Base-by-base conservation (phyloP, 2,113 vertebrate species). In the Podiceps cristatus region DNA sequence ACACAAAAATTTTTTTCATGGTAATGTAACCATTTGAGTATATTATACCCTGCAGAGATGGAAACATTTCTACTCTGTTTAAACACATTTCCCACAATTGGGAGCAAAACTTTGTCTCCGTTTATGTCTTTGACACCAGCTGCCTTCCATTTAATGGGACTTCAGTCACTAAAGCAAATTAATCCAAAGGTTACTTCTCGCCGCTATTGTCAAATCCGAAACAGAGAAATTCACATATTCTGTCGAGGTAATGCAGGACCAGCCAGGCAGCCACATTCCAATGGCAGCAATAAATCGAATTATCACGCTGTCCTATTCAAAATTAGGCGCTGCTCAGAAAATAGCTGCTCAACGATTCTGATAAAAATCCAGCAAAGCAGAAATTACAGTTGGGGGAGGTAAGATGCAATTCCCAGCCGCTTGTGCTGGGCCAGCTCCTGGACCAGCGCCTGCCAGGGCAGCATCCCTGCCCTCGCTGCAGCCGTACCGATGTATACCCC, bases 91-190 rank as follows among this genome's bases (percentile, higher is more conserved):
- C 87, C 95, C 86, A 84, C 95, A 96, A 98, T 92, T 94, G 96
- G 93, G 97, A 97, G 90, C 83, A 97, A 96, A 94, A 95, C 96
- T 97, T 97, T 97, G 97, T 97, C 95, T 96, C 95, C 68, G 31
- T 97, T 97, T 97, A 98, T 94, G 97, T 90, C 91, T 96, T 95
- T 98, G 97, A 98, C 96, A 98, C 89, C 92, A 95, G 95, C 96
- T 98, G 97, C 96, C 95, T 97, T 89, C 80, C 81, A 69, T 88
- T 97, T 97, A 98, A 97, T 97, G 94, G 96, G 95, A 89, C 95
- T 95, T 92, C n/a, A 96, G 93, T 92, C 23, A 2, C 93, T 96
- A 86, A 93, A 96, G 91, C 94, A 97, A 97, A 97, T 98, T 93
- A 98, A 97, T 97, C 88, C 95, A 97, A 98, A 97, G 97, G 97